Evolutionary conservation across 2,797 vertebrate species (phyloP).

Genomic region (Prunella strophiata): DNA sequence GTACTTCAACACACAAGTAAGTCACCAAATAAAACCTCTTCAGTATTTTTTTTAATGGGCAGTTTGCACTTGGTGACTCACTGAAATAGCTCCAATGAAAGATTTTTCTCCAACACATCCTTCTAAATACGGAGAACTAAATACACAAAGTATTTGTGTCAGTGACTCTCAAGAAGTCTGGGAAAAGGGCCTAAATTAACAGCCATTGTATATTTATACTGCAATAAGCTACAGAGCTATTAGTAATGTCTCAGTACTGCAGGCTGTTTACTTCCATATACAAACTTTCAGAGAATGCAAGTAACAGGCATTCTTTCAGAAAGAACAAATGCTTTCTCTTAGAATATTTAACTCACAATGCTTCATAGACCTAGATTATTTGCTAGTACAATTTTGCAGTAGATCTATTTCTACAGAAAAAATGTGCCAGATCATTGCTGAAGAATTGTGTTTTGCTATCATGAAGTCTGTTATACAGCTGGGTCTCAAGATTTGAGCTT

Average conservation of each 20-base stretch:
- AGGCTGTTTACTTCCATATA: background rate
- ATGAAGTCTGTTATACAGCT: background rate
- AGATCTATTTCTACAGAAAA: background rate
- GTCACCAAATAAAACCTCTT: background rate
- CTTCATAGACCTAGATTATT: background rate
- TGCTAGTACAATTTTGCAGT: background rate
- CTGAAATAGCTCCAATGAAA: background rate
- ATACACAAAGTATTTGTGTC: background rate
- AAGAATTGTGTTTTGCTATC: background rate
- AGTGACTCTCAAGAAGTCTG: background rate
- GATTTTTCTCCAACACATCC: background rate
- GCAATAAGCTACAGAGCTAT: background rate
- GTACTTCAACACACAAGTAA: background rate
- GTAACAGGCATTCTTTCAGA: background rate
- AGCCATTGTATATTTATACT: background rate
- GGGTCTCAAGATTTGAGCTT: background rate
- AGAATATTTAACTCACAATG: background rate
- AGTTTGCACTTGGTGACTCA: conserved; percentile 6
- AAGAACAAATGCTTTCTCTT: background rate
- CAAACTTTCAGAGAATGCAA: background rate
- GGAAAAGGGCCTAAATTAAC: conserved; percentile 10
- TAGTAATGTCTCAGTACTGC: background rate
- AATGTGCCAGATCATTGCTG: background rate
- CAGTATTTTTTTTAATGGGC: background rate
- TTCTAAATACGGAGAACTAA: conserved; percentile 28